These are phyloP conservation scores for Odontocolon sp. DNA, from an alignment of 2,888 invertebrate species.

Conservation along the genomic window DNA sequence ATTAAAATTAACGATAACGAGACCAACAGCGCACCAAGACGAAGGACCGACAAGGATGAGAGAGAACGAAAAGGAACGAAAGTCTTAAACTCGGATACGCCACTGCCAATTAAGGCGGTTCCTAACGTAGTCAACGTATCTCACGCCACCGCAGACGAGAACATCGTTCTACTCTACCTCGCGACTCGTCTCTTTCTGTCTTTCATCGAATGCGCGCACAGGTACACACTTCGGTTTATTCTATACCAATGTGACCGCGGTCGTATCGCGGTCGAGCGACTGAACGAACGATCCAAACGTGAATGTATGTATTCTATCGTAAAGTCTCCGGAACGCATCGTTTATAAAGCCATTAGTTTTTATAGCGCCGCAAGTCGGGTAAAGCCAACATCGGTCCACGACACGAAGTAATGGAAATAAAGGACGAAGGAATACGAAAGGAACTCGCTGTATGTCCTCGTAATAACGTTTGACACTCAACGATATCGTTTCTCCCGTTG, in stretches of 20 bases:
- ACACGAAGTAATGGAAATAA: slow-evolving; percentile 1
- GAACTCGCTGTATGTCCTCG: slow-evolving; percentile 4
- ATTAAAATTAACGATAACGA: slow-evolving; percentile 78
- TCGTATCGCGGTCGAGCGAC: neutral
- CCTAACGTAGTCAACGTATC: slow-evolving; percentile 51
- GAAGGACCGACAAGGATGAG: neutral
- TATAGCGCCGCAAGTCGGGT: slow-evolving; percentile 30
- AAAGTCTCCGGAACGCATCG: slow-evolving; percentile 55
- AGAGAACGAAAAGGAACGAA: slow-evolving; percentile 9
- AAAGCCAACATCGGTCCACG: neutral
- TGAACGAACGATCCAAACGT: neutral
- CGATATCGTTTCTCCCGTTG: slow-evolving; percentile 42
- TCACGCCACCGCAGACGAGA: slow-evolving; percentile 32
- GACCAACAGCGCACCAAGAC: slow-evolving; percentile 59
- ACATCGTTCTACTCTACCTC: slow-evolving; percentile 28
- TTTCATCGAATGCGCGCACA: neutral
- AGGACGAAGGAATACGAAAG: no score
- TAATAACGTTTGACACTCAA: slow-evolving; percentile 49
- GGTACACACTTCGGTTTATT: neutral
- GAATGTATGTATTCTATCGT: slow-evolving; percentile 36
- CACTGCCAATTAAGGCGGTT: slow-evolving; percentile 74
- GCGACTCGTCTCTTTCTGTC: slow-evolving; percentile 1
- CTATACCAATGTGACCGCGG: neutral
- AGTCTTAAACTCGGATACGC: slow-evolving; percentile 65
- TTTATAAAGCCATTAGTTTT: slow-evolving; percentile 60